A percentile compares a stretch with the other conserved stretches of the same genome.
Evolutionary conservation across 2,113 vertebrate species (phyloP).

Genomic region (Rhizomys pruinosus): DNA sequence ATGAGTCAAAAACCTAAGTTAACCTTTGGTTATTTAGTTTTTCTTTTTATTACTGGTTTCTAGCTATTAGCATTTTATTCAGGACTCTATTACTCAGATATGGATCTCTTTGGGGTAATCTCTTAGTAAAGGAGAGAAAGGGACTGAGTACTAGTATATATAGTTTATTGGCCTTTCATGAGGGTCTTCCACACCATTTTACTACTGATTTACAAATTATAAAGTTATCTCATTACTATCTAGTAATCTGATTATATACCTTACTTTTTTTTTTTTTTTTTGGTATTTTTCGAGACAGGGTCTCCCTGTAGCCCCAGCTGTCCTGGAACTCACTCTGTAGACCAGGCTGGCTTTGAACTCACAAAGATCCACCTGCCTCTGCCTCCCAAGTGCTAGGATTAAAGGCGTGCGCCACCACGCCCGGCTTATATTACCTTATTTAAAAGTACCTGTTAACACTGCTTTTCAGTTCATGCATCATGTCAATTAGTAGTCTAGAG

Average conservation of each 20-base stretch:
- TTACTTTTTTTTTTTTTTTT: too few relatives aligned
- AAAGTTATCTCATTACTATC: not conserved
- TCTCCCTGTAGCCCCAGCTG: too few relatives aligned
- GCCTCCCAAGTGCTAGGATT: too few relatives aligned
- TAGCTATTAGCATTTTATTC: not conserved
- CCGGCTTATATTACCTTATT: constrained; percentile 4
- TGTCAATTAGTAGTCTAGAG: not conserved
- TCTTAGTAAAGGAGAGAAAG: not conserved
- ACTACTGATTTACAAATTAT: too few relatives aligned
- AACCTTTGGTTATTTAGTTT: not conserved
- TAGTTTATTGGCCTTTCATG: not conserved
- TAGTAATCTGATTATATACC: not conserved
- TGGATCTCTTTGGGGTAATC: not conserved
- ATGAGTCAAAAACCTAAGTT: not conserved
- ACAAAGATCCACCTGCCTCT: too few relatives aligned
- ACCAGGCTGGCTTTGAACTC: too few relatives aligned
- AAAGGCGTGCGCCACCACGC: too few relatives aligned
- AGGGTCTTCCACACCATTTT: not conserved
- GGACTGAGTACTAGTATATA: not conserved
- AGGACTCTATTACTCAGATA: not conserved
- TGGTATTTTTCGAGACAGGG: too few relatives aligned
- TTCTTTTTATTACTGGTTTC: not conserved
- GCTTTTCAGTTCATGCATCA: not conserved
- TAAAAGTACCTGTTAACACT: not conserved
- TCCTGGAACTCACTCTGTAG: too few relatives aligned